phyloP scores from a whole-genome alignment of 2,888 invertebrate genomes.

The Drosophila parthenogenetica region DNA sequence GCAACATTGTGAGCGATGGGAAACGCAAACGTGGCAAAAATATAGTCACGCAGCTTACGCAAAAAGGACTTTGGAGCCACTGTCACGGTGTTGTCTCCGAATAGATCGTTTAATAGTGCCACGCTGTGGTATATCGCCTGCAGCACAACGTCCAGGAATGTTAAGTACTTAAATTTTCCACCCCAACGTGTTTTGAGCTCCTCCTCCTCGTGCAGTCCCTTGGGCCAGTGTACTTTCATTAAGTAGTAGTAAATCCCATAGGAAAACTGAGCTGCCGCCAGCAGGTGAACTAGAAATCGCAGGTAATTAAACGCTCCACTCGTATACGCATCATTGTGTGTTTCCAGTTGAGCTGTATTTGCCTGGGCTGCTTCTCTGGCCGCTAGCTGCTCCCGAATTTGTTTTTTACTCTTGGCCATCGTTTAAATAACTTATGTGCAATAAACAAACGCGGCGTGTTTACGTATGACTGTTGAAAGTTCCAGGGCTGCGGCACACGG shows the following conservation, averaged over 20 bases:
- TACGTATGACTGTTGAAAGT: constrained; percentile 18
- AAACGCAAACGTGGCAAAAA: constrained; percentile 90
- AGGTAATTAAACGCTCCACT: constrained; percentile 71
- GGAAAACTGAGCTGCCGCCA: constrained; percentile 88
- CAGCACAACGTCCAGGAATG: constrained; percentile 91
- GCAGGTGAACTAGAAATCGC: constrained; percentile 85
- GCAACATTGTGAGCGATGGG: constrained; percentile 93
- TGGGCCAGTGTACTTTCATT: constrained; percentile 86
- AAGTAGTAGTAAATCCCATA: constrained; percentile 90
- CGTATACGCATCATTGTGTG: constrained; percentile 70
- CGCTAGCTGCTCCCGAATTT: constrained; percentile 56
- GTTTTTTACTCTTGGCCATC: constrained; percentile 63
- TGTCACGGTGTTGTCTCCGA: constrained; percentile 88
- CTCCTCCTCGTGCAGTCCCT: constrained; percentile 55
- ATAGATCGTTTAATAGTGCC: constrained; percentile 90
- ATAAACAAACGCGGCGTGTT: constrained; percentile 30
- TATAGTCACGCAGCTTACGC: constrained; percentile 88
- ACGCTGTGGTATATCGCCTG: constrained; percentile 92
- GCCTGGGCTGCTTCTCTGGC: constrained; percentile 56
- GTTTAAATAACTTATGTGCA: constrained; percentile 20
- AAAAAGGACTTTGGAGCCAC: constrained; percentile 87
- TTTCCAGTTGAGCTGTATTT: constrained; percentile 45
- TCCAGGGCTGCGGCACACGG: constrained; percentile 22
- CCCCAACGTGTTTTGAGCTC: constrained; percentile 85
- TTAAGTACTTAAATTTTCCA: constrained; percentile 93